phyloP scores from a whole-genome alignment of 2,888 invertebrate genomes.

The Platycheirus rosarum region DNA sequence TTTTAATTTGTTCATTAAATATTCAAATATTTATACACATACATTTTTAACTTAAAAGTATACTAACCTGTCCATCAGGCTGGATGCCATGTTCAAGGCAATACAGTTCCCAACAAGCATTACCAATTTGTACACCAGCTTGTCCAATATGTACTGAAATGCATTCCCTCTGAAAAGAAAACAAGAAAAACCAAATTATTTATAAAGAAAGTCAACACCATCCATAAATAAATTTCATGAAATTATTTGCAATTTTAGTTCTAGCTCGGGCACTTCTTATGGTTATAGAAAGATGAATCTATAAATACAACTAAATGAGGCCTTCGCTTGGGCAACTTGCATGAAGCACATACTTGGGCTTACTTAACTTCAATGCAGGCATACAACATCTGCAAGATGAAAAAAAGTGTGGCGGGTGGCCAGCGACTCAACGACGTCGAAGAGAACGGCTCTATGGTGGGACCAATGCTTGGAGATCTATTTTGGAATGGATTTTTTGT shows the following conservation, averaged over 20 bases:
- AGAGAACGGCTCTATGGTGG: neutral
- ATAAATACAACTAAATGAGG: conserved; percentile 72
- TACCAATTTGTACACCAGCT: conserved; percentile 93
- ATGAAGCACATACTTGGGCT: conserved; percentile 28
- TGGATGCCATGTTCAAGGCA: conserved; percentile 93
- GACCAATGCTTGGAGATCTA: conserved; percentile 57
- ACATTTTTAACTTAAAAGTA: neutral
- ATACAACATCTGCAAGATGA: conserved; percentile 43
- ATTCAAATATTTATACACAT: conserved; percentile 26
- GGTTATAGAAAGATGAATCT: conserved; percentile 62
- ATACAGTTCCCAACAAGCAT: conserved; percentile 94
- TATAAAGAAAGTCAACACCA: conserved; percentile 49
- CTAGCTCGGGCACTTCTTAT: conserved; percentile 49
- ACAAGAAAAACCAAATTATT: conserved; percentile 19
- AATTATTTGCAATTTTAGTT: conserved; percentile 70
- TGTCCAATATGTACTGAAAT: conserved; percentile 94
- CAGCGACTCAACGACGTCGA: neutral
- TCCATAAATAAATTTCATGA: conserved; percentile 53
- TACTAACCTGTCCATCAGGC: conserved; percentile 87
- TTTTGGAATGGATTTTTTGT: conserved; percentile 36
- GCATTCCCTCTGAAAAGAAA: conserved; percentile 88
- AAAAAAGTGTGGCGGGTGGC: neutral
- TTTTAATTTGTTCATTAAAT: neutral
- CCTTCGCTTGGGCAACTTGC: conserved; percentile 45
- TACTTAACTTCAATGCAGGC: conserved; percentile 1